phyloP scores from a whole-genome alignment of 2,888 invertebrate species.

The Tipula vernalis region DNA sequence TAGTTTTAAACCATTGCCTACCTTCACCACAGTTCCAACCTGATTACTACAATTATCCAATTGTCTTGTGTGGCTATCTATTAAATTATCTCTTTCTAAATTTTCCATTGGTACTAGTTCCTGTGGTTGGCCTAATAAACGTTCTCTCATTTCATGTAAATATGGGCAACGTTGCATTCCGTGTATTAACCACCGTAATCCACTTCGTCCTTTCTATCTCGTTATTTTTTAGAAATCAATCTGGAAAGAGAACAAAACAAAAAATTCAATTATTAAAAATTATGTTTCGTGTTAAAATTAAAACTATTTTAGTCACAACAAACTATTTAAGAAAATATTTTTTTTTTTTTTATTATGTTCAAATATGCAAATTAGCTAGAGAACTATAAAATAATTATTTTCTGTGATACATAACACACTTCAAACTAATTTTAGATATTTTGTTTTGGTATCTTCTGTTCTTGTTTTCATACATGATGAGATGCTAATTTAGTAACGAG shows the following conservation, averaged over 20 bases:
- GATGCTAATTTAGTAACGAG: neutral
- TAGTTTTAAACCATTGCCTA: slow-evolving; percentile 38
- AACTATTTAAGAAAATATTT: neutral
- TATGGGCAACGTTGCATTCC: slow-evolving; percentile 63
- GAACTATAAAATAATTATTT: neutral
- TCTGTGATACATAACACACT: neutral
- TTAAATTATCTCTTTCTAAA: slow-evolving; percentile 40
- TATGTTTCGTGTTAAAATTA: neutral
- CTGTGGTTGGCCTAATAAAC: slow-evolving; percentile 61
- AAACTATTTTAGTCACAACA: neutral
- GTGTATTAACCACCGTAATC: neutral
- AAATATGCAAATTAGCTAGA: slow-evolving; percentile 4
- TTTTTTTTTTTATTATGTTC: neutral
- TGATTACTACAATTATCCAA: slow-evolving; percentile 47
- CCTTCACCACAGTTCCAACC: slow-evolving; percentile 83
- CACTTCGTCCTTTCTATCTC: neutral
- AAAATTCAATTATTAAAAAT: neutral
- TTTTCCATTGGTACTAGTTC: slow-evolving; percentile 52
- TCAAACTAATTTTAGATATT: neutral
- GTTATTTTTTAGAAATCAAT: neutral
- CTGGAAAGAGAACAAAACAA: neutral
- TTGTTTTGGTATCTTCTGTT: neutral
- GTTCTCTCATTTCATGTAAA: slow-evolving; percentile 89
- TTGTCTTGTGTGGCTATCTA: slow-evolving; percentile 30
- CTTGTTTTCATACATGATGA: neutral